Evolutionary conservation across 2,888 invertebrate genomes (phyloP).

Genomic region (Pristionchus entomophagus): DNA sequence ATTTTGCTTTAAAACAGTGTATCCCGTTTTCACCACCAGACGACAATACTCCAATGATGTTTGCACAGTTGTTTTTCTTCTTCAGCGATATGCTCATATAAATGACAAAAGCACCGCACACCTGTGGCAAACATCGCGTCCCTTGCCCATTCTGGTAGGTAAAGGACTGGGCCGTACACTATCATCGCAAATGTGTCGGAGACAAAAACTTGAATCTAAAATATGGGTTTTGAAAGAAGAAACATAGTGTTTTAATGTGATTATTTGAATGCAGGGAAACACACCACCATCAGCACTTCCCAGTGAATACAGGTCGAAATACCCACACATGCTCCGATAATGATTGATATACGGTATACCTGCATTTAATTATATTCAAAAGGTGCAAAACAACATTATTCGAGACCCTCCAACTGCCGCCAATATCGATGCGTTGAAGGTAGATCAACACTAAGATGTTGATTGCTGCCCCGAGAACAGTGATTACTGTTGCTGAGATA

Average conservation of each 20-base stretch:
- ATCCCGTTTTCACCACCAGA: too few species aligned
- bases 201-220: constrained; percentile 5
- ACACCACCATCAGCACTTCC: constrained; percentile 8
- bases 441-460: not conserved
- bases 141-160: not conserved
- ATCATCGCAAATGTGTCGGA: not conserved
- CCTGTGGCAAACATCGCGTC: not conserved
- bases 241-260: too few species aligned
- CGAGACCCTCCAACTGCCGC: not conserved
- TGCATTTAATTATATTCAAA: too few species aligned
- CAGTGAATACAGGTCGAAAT: not conserved
- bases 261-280: too few species aligned
- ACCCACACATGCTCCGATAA: not conserved
- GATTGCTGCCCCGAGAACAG: not conserved
- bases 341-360: not conserved
- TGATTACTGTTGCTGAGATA: not conserved
- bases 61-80: too few species aligned
- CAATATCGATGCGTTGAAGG: not conserved
- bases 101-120: not conserved
- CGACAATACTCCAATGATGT: too few species aligned
- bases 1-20: too few species aligned
- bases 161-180: not conserved
- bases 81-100: too few species aligned
- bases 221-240: too few species aligned
- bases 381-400: too few species aligned